Evolutionary conservation across 1,140 invertebrate genomes (phyloP), one percentile per base, ranked within the genome.

Genomic region (Thaumatotibia leucotreta): DNA sequence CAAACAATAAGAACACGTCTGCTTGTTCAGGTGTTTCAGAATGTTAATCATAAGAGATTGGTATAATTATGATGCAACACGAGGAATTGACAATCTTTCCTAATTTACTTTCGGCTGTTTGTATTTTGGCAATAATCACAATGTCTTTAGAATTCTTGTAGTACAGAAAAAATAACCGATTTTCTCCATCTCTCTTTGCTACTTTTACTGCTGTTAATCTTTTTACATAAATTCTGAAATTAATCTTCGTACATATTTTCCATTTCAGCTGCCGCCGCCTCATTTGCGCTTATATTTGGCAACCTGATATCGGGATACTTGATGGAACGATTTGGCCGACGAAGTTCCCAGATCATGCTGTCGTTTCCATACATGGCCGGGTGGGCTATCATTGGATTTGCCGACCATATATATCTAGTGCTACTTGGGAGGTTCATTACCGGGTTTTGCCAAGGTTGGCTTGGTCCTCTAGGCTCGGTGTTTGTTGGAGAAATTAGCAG

Each of bases 291-390:
- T 81, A 83, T 92, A 9, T 89, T 92, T 14, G 93, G 93, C 5
- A 94, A 93, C 74, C 83, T 93, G 65, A 73, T 94, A 20, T 92
- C 92, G 1, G 92, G 94, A 35, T 88, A 92, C 39, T 70, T 94
- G 23, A 94, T 96, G 83, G 94, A 96, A 63, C 92, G 86, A 73
- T 83, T 94, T 64, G 96, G 96, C 9, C 89, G 96, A 68, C 93
- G 93, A 81, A 77, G 70, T 8, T 93, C 94, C 0, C 90, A 95
- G 35, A 75, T 94, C 2, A 64, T 94, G 6, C 76, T 93, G 2
- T 92, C 91, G 1, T 69, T 94, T 0, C 93, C 94, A 1, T 95
- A 93, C 66, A 73, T 94, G 0, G 54, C 92, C 4, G 95, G 95
- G 9, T 97, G 95, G 95, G 64, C 93, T 0, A 75, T 93, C 1